Conservation (phyloP, 2,888 invertebrate genomes). For the Agrochola macilenta region DNA sequence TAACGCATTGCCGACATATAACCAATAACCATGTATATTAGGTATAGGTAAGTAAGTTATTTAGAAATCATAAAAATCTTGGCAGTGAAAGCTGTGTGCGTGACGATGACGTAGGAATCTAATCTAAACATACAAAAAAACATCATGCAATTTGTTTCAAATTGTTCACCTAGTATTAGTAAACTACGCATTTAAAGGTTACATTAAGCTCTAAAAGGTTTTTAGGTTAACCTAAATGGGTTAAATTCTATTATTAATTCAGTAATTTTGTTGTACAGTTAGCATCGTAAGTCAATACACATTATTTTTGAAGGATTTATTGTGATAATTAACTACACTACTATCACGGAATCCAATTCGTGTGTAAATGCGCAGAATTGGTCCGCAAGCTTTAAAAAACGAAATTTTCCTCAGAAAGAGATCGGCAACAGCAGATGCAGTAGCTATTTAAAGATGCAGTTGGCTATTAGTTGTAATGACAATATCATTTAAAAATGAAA, state of each 20-base stretch:
- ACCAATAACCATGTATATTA: too few species aligned
- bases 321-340: background rate
- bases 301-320: background rate
- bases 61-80: background rate
- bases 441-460: background rate
- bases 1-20: too few species aligned
- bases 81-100: background rate
- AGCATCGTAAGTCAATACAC: background rate
- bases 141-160: background rate
- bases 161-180: background rate
- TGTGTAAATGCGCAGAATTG: background rate
- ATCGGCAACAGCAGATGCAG: background rate
- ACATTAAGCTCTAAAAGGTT: conserved; percentile 8
- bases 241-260: conserved; percentile 27
- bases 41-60: background rate
- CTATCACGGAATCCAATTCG: background rate
- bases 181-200: conserved; percentile 16
- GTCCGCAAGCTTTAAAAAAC: background rate
- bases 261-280: conserved; percentile 8
- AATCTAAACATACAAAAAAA: background rate
- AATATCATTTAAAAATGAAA: background rate
- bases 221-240: conserved; percentile 26
- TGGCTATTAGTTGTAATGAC: background rate
- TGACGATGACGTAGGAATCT: background rate
- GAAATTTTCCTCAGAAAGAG: background rate